Base-by-base conservation (phyloP, 2,113 vertebrate species). In the Aix galericulata region DNA sequence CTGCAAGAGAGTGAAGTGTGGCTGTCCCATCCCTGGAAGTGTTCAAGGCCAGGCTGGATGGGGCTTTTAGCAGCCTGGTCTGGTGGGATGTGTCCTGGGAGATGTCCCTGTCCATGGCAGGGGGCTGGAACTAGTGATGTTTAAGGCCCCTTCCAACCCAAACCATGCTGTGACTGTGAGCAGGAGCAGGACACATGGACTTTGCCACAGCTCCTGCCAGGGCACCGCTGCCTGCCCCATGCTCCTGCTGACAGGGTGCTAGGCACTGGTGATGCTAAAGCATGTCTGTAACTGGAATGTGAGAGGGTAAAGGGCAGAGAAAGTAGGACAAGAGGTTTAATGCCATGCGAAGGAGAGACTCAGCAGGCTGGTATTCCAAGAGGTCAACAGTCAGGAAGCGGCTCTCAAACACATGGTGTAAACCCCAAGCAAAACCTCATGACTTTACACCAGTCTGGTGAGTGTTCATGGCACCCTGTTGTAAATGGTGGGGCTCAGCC, bases 121-220 rank as follows among this genome's bases (percentile, higher is more conserved):
- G 26, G 17, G 7, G 17, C 11, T 27, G 62, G 27, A 40, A 40
- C 62, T 26, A 4, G 11, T 63, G 36, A 40, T 12, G 17, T 26
- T 26, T 40, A 64, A 52, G 12, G 62, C 20, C 26, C 38, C 62
- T 40, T 64, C 26, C 38, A 40, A 29, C 17, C 38, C 62, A 29
- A 40, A 40, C 38, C 11, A 10, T 40, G 27, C 10, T 17, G 16
- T 63, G 25, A 63, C 16, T 40, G 7, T 63, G 66, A 25, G 16
- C 1, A 3, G 68, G 20, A 67, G 38, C 42, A 48, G 63, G 38
- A 46, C 27, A n/a, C 6, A 1, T 0, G 0, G 7, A 27, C 25
- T n/a, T 29, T 29, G 52, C 21, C 2, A 3, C 38, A 38, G 36
- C 6, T 92, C 52, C 50, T 0, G 0, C 29, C 18, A 27, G 25